phyloP scores from a whole-genome alignment of 2,797 vertebrate genomes.

The Neosilurus mollespiculum region DNA sequence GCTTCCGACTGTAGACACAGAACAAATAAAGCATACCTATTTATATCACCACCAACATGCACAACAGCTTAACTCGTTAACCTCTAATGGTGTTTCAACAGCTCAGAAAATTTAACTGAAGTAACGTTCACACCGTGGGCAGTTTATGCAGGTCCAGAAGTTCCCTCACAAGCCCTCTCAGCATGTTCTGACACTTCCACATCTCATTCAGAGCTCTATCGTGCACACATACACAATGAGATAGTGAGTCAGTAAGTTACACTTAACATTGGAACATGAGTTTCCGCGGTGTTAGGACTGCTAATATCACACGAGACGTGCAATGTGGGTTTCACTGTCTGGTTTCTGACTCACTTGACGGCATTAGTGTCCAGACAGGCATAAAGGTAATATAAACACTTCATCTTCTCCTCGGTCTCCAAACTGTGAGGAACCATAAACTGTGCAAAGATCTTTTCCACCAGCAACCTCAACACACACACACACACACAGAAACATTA shows the following conservation, averaged over 20 bases:
- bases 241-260: neutral
- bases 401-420: conserved; percentile 99
- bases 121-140: conserved; percentile 77
- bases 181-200: conserved; percentile 99
- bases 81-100: neutral
- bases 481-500: neutral
- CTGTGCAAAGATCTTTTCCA: conserved; percentile 99
- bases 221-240: neutral
- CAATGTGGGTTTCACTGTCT: neutral
- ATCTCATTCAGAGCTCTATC: conserved; percentile 95
- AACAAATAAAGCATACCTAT: neutral
- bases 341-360: conserved; percentile 82
- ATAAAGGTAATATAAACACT: conserved; percentile 98
- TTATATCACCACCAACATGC: neutral
- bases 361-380: conserved; percentile 98
- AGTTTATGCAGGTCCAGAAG: conserved; percentile 95
- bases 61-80: neutral
- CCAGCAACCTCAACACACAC: conserved; percentile 80
- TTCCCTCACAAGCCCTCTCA: conserved; percentile 92
- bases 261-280: neutral
- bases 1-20: conserved; percentile 84
- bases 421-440: conserved; percentile 98
- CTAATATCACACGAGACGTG: neutral
- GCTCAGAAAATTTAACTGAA: neutral
- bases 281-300: neutral